Conservation (phyloP, 2,797 vertebrate species). For the Lagodon rhomboides region DNA sequence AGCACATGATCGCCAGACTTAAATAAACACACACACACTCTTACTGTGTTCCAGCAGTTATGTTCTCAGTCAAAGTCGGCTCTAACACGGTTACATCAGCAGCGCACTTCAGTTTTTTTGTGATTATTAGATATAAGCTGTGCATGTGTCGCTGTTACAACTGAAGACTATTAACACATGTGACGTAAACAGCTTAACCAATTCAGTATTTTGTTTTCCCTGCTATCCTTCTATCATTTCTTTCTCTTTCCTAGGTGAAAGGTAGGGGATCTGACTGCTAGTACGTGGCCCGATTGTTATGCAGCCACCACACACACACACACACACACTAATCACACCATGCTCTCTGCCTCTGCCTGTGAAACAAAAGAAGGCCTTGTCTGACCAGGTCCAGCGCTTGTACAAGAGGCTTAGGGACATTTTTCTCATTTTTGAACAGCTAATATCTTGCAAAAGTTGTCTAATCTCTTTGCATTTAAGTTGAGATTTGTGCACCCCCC, state of each 20-base stretch:
- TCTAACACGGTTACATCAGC: not conserved
- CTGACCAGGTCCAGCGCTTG: constrained; percentile 83
- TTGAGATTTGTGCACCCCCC: constrained; percentile 88
- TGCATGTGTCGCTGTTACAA: not conserved
- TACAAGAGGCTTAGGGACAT: constrained; percentile 95
- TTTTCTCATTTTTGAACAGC: constrained; percentile 99
- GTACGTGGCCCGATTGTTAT: constrained; percentile 61
- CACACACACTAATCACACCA: constrained; percentile 62
- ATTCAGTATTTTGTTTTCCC: not conserved
- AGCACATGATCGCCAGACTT: not conserved
- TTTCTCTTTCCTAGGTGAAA: constrained; percentile 24
- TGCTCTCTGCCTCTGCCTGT: constrained; percentile 60
- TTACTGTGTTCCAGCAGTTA: no score
- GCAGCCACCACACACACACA: constrained; percentile 36
- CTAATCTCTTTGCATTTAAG: constrained; percentile 98
- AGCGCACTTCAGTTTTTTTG: not conserved
- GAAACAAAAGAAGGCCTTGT: constrained; percentile 94
- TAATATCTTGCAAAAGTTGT: constrained; percentile 96
- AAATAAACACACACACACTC: not conserved
- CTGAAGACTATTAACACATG: not conserved
- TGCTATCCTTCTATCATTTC: not conserved
- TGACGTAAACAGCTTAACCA: not conserved
- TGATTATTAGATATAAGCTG: not conserved
- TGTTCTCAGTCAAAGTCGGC: not conserved
- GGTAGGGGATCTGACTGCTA: constrained; percentile 27